These are phyloP conservation scores for Haemorhous mexicanus DNA, from an alignment of 2,113 vertebrate genomes.

Conservation along the genomic window DNA sequence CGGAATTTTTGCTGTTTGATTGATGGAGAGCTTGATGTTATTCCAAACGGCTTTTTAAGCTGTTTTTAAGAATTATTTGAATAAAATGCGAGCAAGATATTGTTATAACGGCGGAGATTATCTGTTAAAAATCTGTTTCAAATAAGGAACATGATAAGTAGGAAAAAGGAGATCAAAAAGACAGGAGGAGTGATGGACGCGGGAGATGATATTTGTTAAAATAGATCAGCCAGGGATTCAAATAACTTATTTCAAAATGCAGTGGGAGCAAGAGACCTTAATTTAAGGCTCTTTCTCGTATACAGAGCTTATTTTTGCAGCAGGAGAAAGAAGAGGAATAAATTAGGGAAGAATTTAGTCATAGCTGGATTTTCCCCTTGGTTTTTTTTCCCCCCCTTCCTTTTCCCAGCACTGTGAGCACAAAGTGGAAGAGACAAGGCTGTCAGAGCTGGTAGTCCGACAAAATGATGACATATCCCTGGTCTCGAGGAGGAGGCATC, in stretches of 20 bases:
- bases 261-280: neutral
- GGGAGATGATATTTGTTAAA: conserved; percentile 54
- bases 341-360: neutral
- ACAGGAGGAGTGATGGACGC: conserved; percentile 38
- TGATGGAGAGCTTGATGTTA: conserved; percentile 86
- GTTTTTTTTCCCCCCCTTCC: neutral
- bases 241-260: conserved; percentile 9
- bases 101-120: conserved; percentile 80
- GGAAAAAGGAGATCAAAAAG: conserved; percentile 67
- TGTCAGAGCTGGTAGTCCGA: conserved; percentile 54
- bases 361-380: neutral
- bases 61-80: conserved; percentile 91
- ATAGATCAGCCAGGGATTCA: neutral
- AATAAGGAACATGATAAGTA: conserved; percentile 78
- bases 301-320: neutral
- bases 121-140: conserved; percentile 86
- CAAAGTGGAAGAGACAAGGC: conserved; percentile 25
- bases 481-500: conserved; percentile 38
- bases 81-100: conserved; percentile 84
- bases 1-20: conserved; percentile 92
- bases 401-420: conserved; percentile 40
- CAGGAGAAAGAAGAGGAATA: neutral
- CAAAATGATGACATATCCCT: conserved; percentile 63
- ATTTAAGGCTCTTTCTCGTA: neutral
- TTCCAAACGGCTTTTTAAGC: conserved; percentile 88